Evolutionary conservation across 2,113 vertebrate genomes (phyloP), one percentile per base, ranked within the genome.

Genomic region (Poecilia latipinna): DNA sequence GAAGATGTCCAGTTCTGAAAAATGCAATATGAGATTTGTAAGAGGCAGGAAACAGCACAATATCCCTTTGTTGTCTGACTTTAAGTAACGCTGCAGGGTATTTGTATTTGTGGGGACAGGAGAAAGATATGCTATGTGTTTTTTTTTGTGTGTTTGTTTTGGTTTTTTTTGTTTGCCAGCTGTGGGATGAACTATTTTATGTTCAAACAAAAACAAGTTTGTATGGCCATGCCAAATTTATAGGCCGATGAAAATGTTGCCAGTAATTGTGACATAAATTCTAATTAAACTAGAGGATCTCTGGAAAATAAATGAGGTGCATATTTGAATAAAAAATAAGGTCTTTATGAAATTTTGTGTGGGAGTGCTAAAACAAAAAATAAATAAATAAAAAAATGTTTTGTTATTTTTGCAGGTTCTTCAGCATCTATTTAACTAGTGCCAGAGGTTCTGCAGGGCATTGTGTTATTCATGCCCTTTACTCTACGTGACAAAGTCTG

Each of bases 401-500:
- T 72, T 65, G 35, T 33, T 77, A n/a, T 72, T 68, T 64, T 84
- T 64, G 37, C 54, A 65, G 39, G 70, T 81, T 82, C 29, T 70
- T 72, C 42, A 78, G 39, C 62, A 70, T 70, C 63, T 65, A 44
- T 39, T 77, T 75, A 72, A 67, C 72, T 44, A 8, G 54, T n/a
- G 44, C 44, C 11, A 22, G 63, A 4, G 33, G 62, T 79, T 85
- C 66, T 68, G 77, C 79, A 42, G 71, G 33, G 66, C 77, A 26
- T 57, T 32, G 71, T 32, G 69, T 80, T 77, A 63, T 65, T 80
- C 73, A 33, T 80, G 77, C 75, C 74, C 51, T 86, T 86, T 80
- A 68, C 71, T 77, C 75, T 76, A 70, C 63, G 79, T 70, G 83
- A 88, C 82, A 61, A 65, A 77, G 79, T 86, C 66, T 74, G 69